Base-by-base conservation (phyloP, 2,113 vertebrate genomes). In the Cryptomyrus ogoouensis region DNA sequence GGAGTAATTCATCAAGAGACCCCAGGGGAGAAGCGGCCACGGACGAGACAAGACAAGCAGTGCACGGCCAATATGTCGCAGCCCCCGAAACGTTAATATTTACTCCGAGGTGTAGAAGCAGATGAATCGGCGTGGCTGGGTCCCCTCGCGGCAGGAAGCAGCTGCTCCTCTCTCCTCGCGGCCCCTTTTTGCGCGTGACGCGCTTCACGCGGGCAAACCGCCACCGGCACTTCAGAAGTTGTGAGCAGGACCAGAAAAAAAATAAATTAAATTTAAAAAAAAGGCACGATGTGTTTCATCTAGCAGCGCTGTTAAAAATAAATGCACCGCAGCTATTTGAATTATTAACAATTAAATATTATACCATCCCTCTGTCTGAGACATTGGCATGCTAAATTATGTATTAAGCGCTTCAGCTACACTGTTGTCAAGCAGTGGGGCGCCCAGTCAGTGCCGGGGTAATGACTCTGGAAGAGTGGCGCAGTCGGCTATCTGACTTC, bases 311-410 rank as follows among this genome's bases (percentile, higher is more conserved):
- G 35, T 88, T 88, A 66, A 88, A 88, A 74, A 74, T 89, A 80
- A 89, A 50, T 17, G 88, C 44, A 49, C 35, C 66, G 10, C 31
- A 52, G 70, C 62, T 46, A 89, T 52, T 53, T 39, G 31, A 83
- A 89, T 89, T 39, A 89, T 89, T 49, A 46, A 89, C n/a, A 83
- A 89, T 83, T 53, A 52, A 89, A 83, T 83, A 44, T 89, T 80
- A 50, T 53, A 83, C 27, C 88, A 42, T 42, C 24, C 21, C 74
- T 42, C 74, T 80, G 17, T 83, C 70, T 27, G 74, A 89, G 27
- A 53, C 80, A 83, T 56, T 24, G 52, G 80, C 47, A 49, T 56
- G 10, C 27, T 89, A 56, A 89, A 83, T 83, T 83, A 83, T 89
- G 44, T 17, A 89, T 83, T 53, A 83, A 83, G 83, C 8, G 74